A percentile compares a stretch with the other conserved stretches of the same genome.
These are phyloP conservation scores for Litoditis marina DNA, from an alignment of 2,888 invertebrate species.

Conservation along the genomic window DNA sequence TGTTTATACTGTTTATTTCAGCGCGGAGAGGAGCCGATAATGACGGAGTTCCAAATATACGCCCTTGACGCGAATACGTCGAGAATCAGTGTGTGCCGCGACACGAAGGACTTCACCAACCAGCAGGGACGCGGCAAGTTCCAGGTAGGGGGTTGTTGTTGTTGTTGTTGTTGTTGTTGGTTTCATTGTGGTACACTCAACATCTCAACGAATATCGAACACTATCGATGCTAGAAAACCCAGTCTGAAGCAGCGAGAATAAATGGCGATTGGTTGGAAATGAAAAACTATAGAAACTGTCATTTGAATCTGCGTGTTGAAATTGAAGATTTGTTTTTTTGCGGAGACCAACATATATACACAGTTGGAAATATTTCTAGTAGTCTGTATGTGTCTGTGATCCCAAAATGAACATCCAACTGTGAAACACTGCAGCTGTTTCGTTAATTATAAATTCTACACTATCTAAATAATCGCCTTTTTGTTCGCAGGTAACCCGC, in stretches of 20 bases:
- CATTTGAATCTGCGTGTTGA: too few relatives aligned
- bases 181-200: background rate
- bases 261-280: too few relatives aligned
- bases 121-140: constrained; percentile 61
- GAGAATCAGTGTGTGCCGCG: constrained; percentile 55
- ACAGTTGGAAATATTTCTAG: background rate
- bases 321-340: too few relatives aligned
- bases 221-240: too few relatives aligned
- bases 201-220: too few relatives aligned
- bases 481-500: constrained; percentile 30
- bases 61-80: constrained; percentile 42
- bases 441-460: too few relatives aligned
- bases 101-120: constrained; percentile 59
- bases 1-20: too few relatives aligned
- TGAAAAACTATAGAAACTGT: too few relatives aligned
- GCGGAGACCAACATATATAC: background rate
- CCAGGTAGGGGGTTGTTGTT: constrained; percentile 42
- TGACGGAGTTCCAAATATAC: constrained; percentile 61
- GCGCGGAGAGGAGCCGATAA: constrained; percentile 56
- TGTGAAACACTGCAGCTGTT: too few relatives aligned
- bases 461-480: too few relatives aligned
- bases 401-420: background rate
- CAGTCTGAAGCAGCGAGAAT: too few relatives aligned
- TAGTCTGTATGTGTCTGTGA: background rate
- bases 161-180: background rate